Percentiles rank a stretch among this genome's conserved stretches.
phyloP scores from a whole-genome alignment of 1,140 invertebrate species.

The Heterodera carotae region DNA sequence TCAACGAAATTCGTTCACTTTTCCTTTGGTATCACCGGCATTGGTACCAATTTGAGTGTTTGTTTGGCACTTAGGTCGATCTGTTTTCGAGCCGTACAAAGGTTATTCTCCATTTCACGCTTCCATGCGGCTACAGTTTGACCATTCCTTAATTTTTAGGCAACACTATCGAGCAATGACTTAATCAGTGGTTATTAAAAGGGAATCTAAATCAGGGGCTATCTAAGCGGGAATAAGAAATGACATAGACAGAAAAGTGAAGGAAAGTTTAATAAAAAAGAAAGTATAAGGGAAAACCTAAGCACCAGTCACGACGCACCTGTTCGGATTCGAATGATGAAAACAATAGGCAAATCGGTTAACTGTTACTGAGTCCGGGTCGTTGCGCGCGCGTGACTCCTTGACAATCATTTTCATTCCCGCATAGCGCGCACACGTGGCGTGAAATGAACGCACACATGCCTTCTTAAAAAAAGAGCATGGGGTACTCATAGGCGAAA shows the following conservation, averaged over 20 bases:
- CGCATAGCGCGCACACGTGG: slow-evolving; percentile 46
- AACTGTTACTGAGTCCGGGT: slow-evolving; percentile 36
- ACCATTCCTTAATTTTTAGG: not conserved
- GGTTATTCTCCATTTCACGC: slow-evolving; percentile 36
- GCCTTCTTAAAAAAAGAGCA: slow-evolving; percentile 32
- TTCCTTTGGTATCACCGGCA: slow-evolving; percentile 47
- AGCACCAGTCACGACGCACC: not conserved
- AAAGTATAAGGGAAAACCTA: too few species aligned
- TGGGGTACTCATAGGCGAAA: too few species aligned
- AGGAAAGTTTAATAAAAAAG: too few species aligned
- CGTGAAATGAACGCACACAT: slow-evolving; percentile 45
- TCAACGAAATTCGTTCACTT: too few species aligned
- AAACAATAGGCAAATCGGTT: slow-evolving; percentile 51
- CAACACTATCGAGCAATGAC: too few species aligned
- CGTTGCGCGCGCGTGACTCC: slow-evolving; percentile 25
- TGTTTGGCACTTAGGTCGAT: slow-evolving; percentile 24
- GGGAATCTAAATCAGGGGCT: too few species aligned
- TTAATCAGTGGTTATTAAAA: too few species aligned
- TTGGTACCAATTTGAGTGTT: slow-evolving; percentile 23
- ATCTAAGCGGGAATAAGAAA: too few species aligned
- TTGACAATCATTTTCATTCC: slow-evolving; percentile 48
- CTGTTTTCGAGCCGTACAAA: slow-evolving; percentile 39
- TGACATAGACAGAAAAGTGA: too few species aligned
- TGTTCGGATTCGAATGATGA: slow-evolving; percentile 30
- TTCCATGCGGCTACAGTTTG: slow-evolving; percentile 39